phyloP scores from a whole-genome alignment of 2,113 vertebrate species.

The Phaethornis superciliosus region DNA sequence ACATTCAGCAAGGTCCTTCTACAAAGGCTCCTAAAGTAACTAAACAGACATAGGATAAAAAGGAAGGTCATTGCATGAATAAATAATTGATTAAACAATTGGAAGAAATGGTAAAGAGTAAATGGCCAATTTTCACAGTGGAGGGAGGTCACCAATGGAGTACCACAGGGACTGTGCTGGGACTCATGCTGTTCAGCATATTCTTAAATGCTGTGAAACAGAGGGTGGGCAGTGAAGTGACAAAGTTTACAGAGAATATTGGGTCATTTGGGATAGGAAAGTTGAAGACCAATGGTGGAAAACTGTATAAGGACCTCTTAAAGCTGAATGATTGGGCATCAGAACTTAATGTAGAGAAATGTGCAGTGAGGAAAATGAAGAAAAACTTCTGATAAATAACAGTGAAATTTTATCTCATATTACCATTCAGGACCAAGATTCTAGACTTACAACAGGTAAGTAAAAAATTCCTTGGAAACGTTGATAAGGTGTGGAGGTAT shows the following conservation, averaged over 20 bases:
- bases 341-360: neutral
- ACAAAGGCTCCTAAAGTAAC: neutral
- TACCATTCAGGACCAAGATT: neutral
- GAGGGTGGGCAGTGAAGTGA: neutral
- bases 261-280: neutral
- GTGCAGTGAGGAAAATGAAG: neutral
- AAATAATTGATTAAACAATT: constrained; percentile 39
- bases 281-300: neutral
- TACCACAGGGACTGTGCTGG: neutral
- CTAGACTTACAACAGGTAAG: neutral
- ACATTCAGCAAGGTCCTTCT: neutral
- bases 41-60: neutral
- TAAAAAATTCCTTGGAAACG: neutral
- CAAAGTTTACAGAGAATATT: neutral
- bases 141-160: neutral
- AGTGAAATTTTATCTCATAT: neutral
- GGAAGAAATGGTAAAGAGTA: constrained; percentile 15
- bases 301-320: neutral
- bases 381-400: neutral
- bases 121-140: constrained; percentile 24
- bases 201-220: neutral
- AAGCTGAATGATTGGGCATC: neutral
- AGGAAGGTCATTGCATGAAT: constrained; percentile 18
- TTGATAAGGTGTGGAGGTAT: neutral
- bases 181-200: neutral